Evolutionary conservation across 2,888 invertebrate species (phyloP).

Genomic region (Erpobdella octoculata): DNA sequence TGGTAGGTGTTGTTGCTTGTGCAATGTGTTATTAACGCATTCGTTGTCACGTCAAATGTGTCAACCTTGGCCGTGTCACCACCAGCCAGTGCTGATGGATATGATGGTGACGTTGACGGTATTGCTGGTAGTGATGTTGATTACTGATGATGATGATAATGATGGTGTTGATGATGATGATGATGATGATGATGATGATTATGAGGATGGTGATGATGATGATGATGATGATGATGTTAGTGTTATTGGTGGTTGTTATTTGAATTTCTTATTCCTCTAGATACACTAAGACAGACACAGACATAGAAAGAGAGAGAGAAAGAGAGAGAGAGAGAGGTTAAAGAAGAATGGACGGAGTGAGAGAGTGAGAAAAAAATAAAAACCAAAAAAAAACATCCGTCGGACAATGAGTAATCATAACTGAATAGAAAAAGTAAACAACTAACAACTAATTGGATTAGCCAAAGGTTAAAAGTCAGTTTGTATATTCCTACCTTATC

Average conservation of each 20-base stretch:
- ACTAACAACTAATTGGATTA: too few species aligned
- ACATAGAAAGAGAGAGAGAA: too few species aligned
- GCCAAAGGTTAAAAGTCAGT: too few species aligned
- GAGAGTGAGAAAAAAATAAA: too few species aligned
- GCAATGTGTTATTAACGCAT: not conserved
- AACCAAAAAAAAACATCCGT: too few species aligned
- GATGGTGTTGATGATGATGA: slow-evolving; percentile 15
- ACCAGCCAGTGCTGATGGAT: slow-evolving; percentile 1
- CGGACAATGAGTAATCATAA: too few species aligned
- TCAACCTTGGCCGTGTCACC: not conserved
- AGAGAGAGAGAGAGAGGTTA: too few species aligned
- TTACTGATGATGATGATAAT: not conserved
- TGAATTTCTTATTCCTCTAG: not conserved
- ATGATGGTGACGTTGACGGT: not conserved
- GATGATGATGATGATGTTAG: not conserved
- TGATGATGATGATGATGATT: slow-evolving; percentile 19
- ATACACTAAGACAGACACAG: too few species aligned
- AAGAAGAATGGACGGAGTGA: too few species aligned
- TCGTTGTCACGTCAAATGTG: not conserved
- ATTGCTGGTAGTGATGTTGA: not conserved
- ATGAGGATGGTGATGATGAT: slow-evolving; percentile 15
- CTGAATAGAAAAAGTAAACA: too few species aligned
- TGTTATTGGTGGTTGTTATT: not conserved
- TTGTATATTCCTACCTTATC: too few species aligned
- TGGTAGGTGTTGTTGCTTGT: not conserved